Evolutionary conservation across 2,888 invertebrate genomes (phyloP).

Genomic region (Sepiola atlantica): DNA sequence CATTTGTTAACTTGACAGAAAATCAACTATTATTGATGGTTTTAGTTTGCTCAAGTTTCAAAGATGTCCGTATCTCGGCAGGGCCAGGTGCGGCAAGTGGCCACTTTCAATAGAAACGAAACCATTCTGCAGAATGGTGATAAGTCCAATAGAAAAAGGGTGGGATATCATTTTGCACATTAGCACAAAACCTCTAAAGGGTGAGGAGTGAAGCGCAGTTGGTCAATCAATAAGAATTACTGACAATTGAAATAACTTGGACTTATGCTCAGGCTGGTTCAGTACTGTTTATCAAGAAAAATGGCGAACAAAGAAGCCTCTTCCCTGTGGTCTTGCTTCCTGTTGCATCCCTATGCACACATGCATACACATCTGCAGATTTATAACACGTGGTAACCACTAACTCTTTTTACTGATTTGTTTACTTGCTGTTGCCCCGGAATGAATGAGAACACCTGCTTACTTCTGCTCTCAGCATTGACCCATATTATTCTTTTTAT

Average conservation of each 20-base stretch:
- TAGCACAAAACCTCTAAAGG: not conserved
- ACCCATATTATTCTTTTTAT: too few relatives aligned
- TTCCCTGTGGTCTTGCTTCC: not conserved
- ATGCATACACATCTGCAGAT: not conserved
- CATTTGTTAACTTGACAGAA: constrained; percentile 8
- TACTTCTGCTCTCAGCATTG: too few relatives aligned
- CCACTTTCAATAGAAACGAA: not conserved
- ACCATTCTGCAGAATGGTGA: not conserved
- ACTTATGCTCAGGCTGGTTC: not conserved
- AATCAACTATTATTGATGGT: not conserved
- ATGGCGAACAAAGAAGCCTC: not conserved
- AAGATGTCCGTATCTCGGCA: not conserved
- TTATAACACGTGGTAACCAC: not conserved
- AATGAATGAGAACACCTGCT: too few relatives aligned
- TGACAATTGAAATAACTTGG: not conserved
- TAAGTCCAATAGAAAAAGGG: not conserved
- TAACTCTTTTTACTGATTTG: not conserved
- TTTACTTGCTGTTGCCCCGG: too few relatives aligned
- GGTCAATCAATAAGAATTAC: not conserved
- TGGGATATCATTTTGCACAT: constrained; percentile 8
- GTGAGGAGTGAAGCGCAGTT: not conserved
- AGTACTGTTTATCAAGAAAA: constrained; percentile 15
- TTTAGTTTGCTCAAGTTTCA: not conserved
- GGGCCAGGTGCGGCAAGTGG: not conserved
- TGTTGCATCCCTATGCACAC: not conserved